phyloP scores from a whole-genome alignment of 1,140 invertebrate species.

The Pogonognathellus flavescens region DNA sequence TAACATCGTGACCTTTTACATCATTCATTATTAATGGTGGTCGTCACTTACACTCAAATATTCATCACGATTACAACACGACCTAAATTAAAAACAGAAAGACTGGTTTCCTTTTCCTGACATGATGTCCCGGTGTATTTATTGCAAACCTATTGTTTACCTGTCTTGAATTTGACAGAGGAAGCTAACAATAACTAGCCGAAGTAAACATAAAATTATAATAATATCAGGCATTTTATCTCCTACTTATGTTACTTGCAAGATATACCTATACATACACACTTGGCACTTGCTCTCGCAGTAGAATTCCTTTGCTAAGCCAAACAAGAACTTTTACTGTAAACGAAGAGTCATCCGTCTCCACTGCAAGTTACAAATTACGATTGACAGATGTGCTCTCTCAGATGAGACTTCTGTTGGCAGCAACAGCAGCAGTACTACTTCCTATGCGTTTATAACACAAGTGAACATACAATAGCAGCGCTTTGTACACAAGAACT shows the following conservation, averaged over 20 bases:
- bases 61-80: too few relatives aligned
- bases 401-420: neutral
- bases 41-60: neutral
- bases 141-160: neutral
- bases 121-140: neutral
- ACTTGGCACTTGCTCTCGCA: neutral
- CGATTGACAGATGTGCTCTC: slow-evolving; percentile 6
- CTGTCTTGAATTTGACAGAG: neutral
- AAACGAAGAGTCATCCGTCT: neutral
- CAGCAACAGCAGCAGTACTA: too few relatives aligned
- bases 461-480: too few relatives aligned
- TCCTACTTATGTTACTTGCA: too few relatives aligned
- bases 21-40: too few relatives aligned
- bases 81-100: neutral
- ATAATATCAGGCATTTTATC: too few relatives aligned
- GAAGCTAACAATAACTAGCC: too few relatives aligned
- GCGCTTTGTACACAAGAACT: too few relatives aligned
- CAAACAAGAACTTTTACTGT: neutral
- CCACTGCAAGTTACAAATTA: slow-evolving; percentile 35
- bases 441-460: too few relatives aligned
- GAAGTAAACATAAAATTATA: too few relatives aligned
- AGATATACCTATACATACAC: too few relatives aligned
- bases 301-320: neutral
- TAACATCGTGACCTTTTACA: too few relatives aligned
- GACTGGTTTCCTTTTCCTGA: neutral